Percentiles rank a stretch among this genome's conserved stretches.
These are phyloP conservation scores for Saturnia japonica DNA, from an alignment of 2,888 invertebrate species.

Conservation along the genomic window DNA sequence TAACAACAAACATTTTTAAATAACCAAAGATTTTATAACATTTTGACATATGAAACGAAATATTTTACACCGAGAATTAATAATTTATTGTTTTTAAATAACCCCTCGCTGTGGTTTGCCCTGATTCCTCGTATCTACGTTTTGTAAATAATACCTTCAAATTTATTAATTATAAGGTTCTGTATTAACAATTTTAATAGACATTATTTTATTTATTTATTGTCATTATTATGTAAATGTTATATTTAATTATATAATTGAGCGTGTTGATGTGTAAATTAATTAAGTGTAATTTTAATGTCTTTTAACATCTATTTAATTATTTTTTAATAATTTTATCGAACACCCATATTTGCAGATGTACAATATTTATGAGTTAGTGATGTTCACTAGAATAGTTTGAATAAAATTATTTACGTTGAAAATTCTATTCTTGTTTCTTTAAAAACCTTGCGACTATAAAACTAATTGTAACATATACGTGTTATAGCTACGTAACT, in stretches of 20 bases:
- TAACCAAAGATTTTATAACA: slow-evolving; percentile 20
- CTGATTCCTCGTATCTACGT: slow-evolving; percentile 50
- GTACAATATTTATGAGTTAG: slow-evolving; percentile 81
- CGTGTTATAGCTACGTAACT: too few relatives aligned
- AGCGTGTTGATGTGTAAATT: slow-evolving; percentile 73
- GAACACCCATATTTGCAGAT: slow-evolving; percentile 79
- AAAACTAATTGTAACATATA: background rate
- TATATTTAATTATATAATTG: slow-evolving; percentile 71
- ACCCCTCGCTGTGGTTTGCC: slow-evolving; percentile 37
- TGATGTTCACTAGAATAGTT: slow-evolving; percentile 82
- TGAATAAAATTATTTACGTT: slow-evolving; percentile 83
- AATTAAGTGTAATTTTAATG: slow-evolving; percentile 64
- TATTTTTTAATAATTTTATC: slow-evolving; percentile 56
- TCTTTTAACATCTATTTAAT: slow-evolving; percentile 46
- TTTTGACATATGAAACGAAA: background rate
- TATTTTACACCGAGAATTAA: background rate
- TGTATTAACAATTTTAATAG: slow-evolving; percentile 67
- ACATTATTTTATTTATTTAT: slow-evolving; percentile 74
- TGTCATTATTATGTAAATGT: slow-evolving; percentile 68
- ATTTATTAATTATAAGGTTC: slow-evolving; percentile 61
- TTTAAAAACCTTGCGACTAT: slow-evolving; percentile 29
- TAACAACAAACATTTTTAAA: slow-evolving; percentile 44
- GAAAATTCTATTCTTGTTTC: slow-evolving; percentile 74
- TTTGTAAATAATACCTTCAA: slow-evolving; percentile 56
- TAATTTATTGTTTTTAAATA: slow-evolving; percentile 18